Evolutionary conservation across 2,888 invertebrate genomes (phyloP).

Genomic region (Nemapogon koenigi): DNA sequence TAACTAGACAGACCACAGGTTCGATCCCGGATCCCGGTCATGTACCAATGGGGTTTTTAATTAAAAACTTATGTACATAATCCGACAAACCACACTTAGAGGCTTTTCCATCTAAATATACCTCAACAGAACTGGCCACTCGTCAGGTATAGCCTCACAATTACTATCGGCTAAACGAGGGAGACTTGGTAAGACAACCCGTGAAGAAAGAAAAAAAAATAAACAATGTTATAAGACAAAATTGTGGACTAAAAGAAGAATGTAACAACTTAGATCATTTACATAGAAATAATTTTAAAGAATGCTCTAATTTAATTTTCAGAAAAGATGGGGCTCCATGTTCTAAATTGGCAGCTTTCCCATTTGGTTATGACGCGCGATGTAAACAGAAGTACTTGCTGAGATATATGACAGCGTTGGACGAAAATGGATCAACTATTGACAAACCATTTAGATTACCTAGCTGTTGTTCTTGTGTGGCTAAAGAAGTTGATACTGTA

Average conservation of each 20-base stretch:
- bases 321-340: constrained; percentile 52
- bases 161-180: too few species aligned
- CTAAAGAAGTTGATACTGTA: neutral
- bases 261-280: neutral
- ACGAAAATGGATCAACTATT: constrained; percentile 36
- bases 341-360: constrained; percentile 45
- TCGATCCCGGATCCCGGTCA: too few species aligned
- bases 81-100: too few species aligned
- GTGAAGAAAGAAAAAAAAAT: neutral
- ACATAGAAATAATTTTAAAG: neutral
- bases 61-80: too few species aligned
- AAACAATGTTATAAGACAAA: neutral
- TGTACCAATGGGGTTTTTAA: too few species aligned
- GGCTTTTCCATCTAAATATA: too few species aligned
- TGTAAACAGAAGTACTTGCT: constrained; percentile 68
- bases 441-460: constrained; percentile 69
- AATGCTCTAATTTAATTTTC: constrained; percentile 19
- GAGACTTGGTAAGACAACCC: too few species aligned
- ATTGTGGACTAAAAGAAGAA: neutral
- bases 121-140: too few species aligned
- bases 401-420: constrained; percentile 59
- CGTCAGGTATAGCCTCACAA: too few species aligned
- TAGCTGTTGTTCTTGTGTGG: constrained; percentile 74
- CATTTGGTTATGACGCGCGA: constrained; percentile 45
- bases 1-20: too few species aligned